A percentile compares a stretch with the other conserved stretches of the same genome.
Evolutionary conservation across 2,113 vertebrate species (phyloP).

Genomic region (Edolisoma coerulescens): DNA sequence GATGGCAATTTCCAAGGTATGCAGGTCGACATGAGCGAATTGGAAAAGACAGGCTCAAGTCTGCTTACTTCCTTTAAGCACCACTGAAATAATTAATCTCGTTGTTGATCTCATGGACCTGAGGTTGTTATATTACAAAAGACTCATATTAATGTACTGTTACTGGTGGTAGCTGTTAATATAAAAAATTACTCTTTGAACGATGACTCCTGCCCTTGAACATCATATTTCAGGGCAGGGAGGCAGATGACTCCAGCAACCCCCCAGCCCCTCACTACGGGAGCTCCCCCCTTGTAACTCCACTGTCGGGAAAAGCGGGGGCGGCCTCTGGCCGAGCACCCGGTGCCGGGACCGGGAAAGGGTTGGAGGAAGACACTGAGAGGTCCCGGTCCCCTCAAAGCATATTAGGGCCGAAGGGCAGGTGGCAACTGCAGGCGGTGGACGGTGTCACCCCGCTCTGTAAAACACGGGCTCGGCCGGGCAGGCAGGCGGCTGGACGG

Average conservation of each 20-base stretch:
- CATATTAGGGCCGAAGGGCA: too few relatives aligned
- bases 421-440: background rate
- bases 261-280: background rate
- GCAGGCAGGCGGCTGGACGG: background rate
- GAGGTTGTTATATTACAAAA: background rate
- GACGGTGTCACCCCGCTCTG: background rate
- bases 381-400: rapidly evolving
- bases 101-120: background rate
- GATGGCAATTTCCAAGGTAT: background rate
- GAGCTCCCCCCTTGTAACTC: background rate
- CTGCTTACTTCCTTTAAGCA: background rate
- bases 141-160: background rate
- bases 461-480: background rate
- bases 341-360: background rate
- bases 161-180: background rate
- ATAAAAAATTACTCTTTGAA: background rate
- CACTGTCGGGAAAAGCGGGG: background rate
- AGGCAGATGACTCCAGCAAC: background rate
- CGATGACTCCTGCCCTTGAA: background rate
- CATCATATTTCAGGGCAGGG: background rate
- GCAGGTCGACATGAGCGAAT: background rate
- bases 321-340: rapidly evolving
- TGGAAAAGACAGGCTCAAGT: background rate
- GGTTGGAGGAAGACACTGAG: background rate
- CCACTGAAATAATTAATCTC: background rate